Evolutionary conservation across 2,113 vertebrate genomes (phyloP), one percentile per base, ranked within the genome.

Genomic region (Pipa parva): DNA sequence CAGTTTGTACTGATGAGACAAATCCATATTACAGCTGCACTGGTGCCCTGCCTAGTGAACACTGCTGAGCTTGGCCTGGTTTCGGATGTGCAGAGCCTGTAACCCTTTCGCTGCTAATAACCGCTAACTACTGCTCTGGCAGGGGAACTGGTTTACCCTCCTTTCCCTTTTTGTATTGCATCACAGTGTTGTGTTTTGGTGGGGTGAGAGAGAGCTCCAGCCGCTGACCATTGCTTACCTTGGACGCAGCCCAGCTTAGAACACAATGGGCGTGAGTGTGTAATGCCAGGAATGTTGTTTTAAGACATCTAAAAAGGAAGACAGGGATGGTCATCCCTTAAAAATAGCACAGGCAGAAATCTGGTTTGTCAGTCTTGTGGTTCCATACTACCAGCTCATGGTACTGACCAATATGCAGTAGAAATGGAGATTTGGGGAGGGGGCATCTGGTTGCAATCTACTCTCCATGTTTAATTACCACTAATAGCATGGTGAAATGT

Each of bases 251-350:
- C 66, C 66, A 70, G 66, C 66, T 45, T 22, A 36, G 66, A 61
- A 59, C 48, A 70, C 57, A 70, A 70, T 54, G 66, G 66, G 66
- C 66, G 66, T 70, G 57, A 69, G 66, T 54, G 66, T 61, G 49
- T 61, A 61, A 70, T 70, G 57, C 66, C 57, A 61, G 66, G 66
- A 70, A 70, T 70, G 66, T 51, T 61, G 57, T 70, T 54, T 70
- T 70, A 70, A 70, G 60, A 70, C 57, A 70, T 61, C 59, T 42
- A 31, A 54, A 60, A 37, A 36, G 36, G 36, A 61, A 70, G 48
- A 70, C 57, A 54, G 66, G 66, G 66, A 70, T 61, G 58, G 57
- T 70, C 57, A 61, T 54, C 36, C 58, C 57, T 28, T 52, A 61
- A 61, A 70, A 70, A 70, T 70, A 70, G 66, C 37, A 48, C 56